Conservation (phyloP, 2,888 invertebrate genomes). For the Synanthedon formicaeformis region DNA sequence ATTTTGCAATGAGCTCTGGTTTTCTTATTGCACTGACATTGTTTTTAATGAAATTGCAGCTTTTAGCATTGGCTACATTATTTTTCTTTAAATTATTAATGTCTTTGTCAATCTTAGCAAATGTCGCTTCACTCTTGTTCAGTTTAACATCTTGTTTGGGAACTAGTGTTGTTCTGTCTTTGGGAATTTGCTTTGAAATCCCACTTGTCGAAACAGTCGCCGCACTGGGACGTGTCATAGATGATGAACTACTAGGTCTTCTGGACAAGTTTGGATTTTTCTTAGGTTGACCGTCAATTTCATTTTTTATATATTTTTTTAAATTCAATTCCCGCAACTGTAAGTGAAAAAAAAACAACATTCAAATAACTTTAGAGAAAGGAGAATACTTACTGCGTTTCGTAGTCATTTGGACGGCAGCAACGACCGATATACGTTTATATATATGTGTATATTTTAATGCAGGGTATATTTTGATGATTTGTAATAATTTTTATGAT, state of each 20-base stretch:
- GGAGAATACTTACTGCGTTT: too few species aligned
- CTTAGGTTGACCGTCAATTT: not conserved
- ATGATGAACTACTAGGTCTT: not conserved
- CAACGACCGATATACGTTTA: too few species aligned
- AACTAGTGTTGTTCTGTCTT: not conserved
- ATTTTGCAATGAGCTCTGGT: slow-evolving; percentile 8
- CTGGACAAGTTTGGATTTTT: not conserved
- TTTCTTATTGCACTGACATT: slow-evolving; percentile 6
- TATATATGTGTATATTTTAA: too few species aligned
- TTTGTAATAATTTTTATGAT: too few species aligned
- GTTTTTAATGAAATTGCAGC: not conserved
- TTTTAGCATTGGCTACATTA: not conserved
- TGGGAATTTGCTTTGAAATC: not conserved
- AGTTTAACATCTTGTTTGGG: not conserved
- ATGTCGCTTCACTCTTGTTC: not conserved
- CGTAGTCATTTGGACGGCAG: too few species aligned
- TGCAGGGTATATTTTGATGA: too few species aligned
- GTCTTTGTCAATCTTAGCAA: not conserved
- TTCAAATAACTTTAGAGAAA: not conserved
- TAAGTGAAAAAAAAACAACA: slow-evolving; percentile 8
- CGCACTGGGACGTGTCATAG: not conserved
- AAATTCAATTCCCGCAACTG: slow-evolving; percentile 49
- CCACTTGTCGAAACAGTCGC: not conserved
- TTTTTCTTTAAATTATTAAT: not conserved
- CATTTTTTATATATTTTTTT: slow-evolving; percentile 35